These are phyloP conservation scores for Scaptomyza tumidula DNA, from an alignment of 2,888 invertebrate genomes.

Conservation along the genomic window DNA sequence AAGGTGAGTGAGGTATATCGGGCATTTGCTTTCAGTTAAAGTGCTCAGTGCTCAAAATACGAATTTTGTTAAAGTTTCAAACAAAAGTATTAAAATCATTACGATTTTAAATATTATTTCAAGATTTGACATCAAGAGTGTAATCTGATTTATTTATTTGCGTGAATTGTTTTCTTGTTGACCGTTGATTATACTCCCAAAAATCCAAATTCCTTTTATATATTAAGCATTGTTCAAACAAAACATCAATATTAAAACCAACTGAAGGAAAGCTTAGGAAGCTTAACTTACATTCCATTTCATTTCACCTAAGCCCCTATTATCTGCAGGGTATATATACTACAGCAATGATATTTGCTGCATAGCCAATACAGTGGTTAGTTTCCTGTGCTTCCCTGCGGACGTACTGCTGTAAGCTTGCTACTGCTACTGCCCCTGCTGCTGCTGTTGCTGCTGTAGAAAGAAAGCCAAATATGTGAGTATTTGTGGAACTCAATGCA, in stretches of 20 bases:
- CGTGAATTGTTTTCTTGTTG: too few relatives aligned
- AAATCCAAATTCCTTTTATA: neutral
- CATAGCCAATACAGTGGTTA: conserved; percentile 21
- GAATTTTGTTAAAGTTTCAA: too few relatives aligned
- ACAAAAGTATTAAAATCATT: neutral
- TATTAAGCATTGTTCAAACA: neutral
- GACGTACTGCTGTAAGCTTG: neutral
- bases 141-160: neutral
- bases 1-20: neutral
- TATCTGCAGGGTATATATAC: conserved; percentile 11
- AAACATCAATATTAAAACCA: neutral
- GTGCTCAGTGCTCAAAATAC: neutral
- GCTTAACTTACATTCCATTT: neutral
- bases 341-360: conserved; percentile 1
- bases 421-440: neutral
- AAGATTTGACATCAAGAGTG: too few relatives aligned
- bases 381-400: neutral
- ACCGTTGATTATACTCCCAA: neutral
- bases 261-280: neutral
- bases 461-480: conserved; percentile 32
- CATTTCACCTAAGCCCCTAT: neutral
- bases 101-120: too few relatives aligned
- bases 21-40: neutral
- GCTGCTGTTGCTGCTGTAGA: neutral
- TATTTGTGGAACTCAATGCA: conserved; percentile 45